Evolutionary conservation across 2,888 invertebrate genomes (phyloP).

Genomic region (Miltochrista miniata): DNA sequence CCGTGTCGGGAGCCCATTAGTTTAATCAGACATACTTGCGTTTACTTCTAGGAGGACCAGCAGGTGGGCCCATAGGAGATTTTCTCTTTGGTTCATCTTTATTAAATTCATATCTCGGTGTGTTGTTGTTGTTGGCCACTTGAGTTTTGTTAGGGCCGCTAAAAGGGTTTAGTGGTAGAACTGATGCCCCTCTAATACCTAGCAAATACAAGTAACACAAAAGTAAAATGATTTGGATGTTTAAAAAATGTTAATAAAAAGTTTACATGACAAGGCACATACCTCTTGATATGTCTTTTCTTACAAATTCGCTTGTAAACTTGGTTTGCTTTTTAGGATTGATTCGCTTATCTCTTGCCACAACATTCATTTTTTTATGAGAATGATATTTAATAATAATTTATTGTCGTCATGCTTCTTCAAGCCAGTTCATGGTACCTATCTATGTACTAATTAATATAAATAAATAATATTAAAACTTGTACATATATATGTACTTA

Average conservation of each 20-base stretch:
- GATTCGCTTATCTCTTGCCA: conserved; percentile 53
- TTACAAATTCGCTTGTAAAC: conserved; percentile 58
- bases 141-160: conserved; percentile 36
- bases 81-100: conserved; percentile 46
- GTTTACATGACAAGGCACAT: conserved; percentile 7
- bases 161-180: conserved; percentile 45
- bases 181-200: conserved; percentile 62
- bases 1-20: too few species aligned
- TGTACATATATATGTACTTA: too few species aligned
- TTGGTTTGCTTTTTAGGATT: conserved; percentile 41
- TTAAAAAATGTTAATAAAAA: too few species aligned
- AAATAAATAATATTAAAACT: too few species aligned
- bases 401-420: background rate
- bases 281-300: conserved; percentile 62
- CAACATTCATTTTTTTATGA: conserved; percentile 64
- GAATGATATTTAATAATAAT: background rate
- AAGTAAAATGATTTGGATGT: background rate
- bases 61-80: conserved; percentile 69
- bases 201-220: background rate
- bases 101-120: conserved; percentile 65
- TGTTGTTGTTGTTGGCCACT: conserved; percentile 42
- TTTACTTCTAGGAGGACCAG: conserved; percentile 57
- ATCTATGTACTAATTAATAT: too few species aligned
- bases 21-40: conserved; percentile 57
- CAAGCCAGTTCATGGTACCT: too few species aligned